Conservation (phyloP, 2,888 invertebrate species). For the Tholera decimalis region DNA sequence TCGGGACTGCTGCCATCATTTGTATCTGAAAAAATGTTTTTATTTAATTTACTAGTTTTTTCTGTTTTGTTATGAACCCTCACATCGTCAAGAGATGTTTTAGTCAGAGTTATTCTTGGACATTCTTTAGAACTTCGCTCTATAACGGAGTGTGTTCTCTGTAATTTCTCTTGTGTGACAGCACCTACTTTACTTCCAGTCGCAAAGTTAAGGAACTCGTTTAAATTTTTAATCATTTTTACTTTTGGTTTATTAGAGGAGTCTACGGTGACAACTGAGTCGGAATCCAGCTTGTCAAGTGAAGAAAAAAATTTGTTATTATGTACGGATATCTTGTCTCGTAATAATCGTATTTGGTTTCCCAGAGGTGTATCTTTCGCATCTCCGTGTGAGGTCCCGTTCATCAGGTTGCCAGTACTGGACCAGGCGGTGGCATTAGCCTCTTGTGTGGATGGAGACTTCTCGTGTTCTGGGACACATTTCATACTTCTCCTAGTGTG, state of each 20-base stretch:
- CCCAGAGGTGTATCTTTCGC: constrained; percentile 82
- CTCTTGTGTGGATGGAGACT: constrained; percentile 71
- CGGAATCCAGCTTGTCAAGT: constrained; percentile 90
- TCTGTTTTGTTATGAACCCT: constrained; percentile 77
- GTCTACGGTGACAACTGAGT: constrained; percentile 77
- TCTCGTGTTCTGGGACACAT: constrained; percentile 83
- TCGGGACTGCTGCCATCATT: constrained; percentile 94
- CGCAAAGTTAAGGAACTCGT: constrained; percentile 96
- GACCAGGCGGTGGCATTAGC: constrained; percentile 71
- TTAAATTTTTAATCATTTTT: constrained; percentile 94
- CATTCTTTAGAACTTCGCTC: constrained; percentile 80
- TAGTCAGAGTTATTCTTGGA: constrained; percentile 83
- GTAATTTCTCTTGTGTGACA: constrained; percentile 76
- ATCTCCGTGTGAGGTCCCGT: constrained; percentile 78
- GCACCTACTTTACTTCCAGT: constrained; percentile 90
- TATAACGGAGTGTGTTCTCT: constrained; percentile 81
- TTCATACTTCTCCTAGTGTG: constrained; percentile 78
- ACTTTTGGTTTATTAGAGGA: constrained; percentile 82
- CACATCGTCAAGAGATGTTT: constrained; percentile 80
- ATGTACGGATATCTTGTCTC: constrained; percentile 86
- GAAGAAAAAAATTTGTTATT: constrained; percentile 91
- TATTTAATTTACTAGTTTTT: constrained; percentile 75
- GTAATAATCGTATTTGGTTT: constrained; percentile 84
- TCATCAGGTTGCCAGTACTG: constrained; percentile 81
- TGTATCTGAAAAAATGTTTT: constrained; percentile 76